Percentiles rank a stretch among this genome's conserved stretches.
phyloP scores from a whole-genome alignment of 2,113 vertebrate species.

The Mormoops blainvillei region DNA sequence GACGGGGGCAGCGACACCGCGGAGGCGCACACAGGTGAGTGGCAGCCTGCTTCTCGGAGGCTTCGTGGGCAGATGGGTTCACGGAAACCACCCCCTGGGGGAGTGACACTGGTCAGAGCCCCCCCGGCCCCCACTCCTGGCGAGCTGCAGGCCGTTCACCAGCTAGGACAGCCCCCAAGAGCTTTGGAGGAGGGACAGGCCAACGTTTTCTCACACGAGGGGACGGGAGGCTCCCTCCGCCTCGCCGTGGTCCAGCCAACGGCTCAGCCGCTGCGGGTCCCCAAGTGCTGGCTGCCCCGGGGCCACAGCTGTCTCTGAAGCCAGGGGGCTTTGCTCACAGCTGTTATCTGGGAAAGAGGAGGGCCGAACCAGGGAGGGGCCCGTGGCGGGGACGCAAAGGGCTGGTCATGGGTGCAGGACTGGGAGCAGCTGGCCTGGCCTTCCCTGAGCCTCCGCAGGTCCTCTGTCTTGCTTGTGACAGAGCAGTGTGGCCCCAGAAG shows the following conservation, averaged over 20 bases:
- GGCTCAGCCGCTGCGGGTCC: neutral
- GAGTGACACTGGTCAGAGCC: neutral
- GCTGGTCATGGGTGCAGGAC: neutral
- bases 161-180: neutral
- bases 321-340: neutral
- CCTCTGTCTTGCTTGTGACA: neutral
- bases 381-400: neutral
- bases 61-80: neutral
- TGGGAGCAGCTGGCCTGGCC: neutral
- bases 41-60: neutral
- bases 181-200: neutral
- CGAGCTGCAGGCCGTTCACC: too few species aligned
- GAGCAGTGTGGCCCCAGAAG: neutral
- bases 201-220: neutral
- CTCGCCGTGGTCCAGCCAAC: neutral
- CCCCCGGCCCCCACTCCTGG: neutral
- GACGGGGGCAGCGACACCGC: rapidly evolving
- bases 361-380: neutral
- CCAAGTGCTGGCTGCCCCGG: neutral
- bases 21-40: neutral
- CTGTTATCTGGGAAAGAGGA: neutral
- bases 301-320: neutral
- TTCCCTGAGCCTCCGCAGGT: neutral
- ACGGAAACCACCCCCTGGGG: rapidly evolving
- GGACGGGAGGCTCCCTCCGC: neutral